A percentile compares a stretch with the other conserved stretches of the same genome.
phyloP scores from a whole-genome alignment of 2,888 invertebrate species.

The Noctua comes region DNA sequence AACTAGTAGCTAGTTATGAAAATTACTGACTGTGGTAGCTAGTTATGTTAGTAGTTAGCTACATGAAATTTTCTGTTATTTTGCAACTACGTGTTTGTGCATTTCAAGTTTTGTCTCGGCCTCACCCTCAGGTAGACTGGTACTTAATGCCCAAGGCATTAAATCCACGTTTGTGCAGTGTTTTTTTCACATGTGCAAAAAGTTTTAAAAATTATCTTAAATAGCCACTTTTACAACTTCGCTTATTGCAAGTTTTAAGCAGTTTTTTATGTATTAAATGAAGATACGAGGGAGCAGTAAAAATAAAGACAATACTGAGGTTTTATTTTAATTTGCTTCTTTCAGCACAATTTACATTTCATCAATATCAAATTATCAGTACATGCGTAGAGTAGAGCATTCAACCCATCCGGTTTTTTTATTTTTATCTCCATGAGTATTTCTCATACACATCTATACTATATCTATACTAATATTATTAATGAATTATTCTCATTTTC shows the following conservation, averaged over 20 bases:
- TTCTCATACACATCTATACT: background rate
- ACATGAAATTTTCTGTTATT: slow-evolving; percentile 1
- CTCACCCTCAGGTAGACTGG: too few relatives aligned
- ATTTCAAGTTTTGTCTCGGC: background rate
- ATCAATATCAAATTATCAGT: background rate
- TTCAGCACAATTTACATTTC: background rate
- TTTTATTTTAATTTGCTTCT: background rate
- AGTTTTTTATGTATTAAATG: background rate
- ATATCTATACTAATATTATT: too few relatives aligned
- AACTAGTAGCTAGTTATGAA: slow-evolving; percentile 22
- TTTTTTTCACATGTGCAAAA: background rate
- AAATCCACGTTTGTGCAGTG: background rate
- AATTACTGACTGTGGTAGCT: background rate
- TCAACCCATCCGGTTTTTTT: background rate
- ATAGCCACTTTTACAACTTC: background rate
- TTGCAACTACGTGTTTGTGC: background rate
- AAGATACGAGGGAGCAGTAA: background rate
- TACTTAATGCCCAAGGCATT: background rate
- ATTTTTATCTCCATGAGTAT: background rate
- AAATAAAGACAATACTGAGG: background rate
- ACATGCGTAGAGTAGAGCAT: background rate
- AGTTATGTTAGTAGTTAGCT: background rate
- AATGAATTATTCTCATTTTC: too few relatives aligned
- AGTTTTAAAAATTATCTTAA: slow-evolving; percentile 5
- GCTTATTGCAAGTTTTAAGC: background rate